phyloP scores from a whole-genome alignment of 2,888 invertebrate species.

The Acanthosepion pharaonis region DNA sequence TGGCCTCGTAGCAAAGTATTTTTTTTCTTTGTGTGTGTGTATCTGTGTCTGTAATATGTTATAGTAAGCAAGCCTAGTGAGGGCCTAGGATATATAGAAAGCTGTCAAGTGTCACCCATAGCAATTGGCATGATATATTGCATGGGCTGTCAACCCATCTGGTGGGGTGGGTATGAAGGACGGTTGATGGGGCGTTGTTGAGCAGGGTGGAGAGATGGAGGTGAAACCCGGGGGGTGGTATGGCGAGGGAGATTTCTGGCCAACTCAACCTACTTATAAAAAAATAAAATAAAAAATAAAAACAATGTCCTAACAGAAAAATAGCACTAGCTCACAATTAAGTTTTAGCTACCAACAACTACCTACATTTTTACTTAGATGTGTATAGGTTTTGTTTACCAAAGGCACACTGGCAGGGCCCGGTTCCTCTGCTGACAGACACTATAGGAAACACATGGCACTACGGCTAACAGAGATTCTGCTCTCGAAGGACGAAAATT shows the following conservation, averaged over 20 bases:
- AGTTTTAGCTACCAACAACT: neutral
- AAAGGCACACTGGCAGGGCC: neutral
- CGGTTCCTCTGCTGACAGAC: neutral
- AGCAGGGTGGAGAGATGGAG: constrained; percentile 37
- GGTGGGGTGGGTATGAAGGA: constrained; percentile 58
- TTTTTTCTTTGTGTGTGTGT: neutral
- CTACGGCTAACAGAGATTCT: neutral
- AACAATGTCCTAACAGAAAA: neutral
- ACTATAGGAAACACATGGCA: neutral
- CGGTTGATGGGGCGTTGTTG: neutral
- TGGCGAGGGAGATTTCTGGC: constrained; percentile 39
- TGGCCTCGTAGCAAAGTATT: neutral
- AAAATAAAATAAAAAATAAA: neutral
- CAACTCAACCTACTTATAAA: constrained; percentile 52
- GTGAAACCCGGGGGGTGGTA: neutral
- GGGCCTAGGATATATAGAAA: constrained; percentile 51
- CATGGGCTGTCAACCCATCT: constrained; percentile 59
- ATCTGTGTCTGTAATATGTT: neutral
- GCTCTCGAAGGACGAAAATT: neutral
- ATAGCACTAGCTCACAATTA: neutral
- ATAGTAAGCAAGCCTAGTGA: neutral
- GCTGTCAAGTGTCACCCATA: constrained; percentile 71
- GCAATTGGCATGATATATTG: constrained; percentile 71
- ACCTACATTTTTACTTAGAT: neutral
- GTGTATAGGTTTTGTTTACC: neutral